Conservation (phyloP, 2,797 vertebrate genomes). For the Enteromius thamalakanensis region DNA sequence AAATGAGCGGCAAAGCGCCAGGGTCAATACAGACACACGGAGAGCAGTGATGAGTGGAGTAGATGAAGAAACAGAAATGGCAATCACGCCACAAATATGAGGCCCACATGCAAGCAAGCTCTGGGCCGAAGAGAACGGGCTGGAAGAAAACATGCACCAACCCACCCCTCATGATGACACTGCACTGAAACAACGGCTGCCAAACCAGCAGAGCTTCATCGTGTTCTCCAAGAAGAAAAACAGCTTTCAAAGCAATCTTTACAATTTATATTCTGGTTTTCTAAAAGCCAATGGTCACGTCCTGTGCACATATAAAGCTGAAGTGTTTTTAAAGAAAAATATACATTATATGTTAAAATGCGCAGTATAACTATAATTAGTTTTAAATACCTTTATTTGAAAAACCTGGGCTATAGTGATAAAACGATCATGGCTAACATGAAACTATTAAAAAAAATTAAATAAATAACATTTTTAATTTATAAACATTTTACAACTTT, state of each 20-base stretch:
- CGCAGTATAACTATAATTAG: neutral
- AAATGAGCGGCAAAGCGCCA: slow-evolving; percentile 63
- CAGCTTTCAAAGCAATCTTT: neutral
- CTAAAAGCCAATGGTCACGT: neutral
- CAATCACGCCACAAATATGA: slow-evolving; percentile 52
- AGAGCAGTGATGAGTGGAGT: slow-evolving; percentile 48
- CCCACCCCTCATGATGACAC: slow-evolving; percentile 36
- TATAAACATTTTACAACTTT: neutral
- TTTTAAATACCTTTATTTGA: neutral
- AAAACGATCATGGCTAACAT: neutral
- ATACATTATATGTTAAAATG: neutral
- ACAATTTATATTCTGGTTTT: neutral
- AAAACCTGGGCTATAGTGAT: neutral
- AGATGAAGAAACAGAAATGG: slow-evolving; percentile 23
- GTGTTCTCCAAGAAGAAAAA: slow-evolving; percentile 5
- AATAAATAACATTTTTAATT: no score
- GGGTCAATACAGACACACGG: slow-evolving; percentile 60
- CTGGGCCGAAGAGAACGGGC: slow-evolving; percentile 35
- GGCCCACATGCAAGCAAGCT: slow-evolving; percentile 55
- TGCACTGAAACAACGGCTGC: slow-evolving; percentile 54
- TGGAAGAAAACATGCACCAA: slow-evolving; percentile 48
- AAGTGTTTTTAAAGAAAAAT: neutral
- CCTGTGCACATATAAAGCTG: neutral
- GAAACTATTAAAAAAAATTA: neutral
- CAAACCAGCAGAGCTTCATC: slow-evolving; percentile 40